Conservation (phyloP, 2,888 invertebrate species). For the Muschampia plurimacula region DNA sequence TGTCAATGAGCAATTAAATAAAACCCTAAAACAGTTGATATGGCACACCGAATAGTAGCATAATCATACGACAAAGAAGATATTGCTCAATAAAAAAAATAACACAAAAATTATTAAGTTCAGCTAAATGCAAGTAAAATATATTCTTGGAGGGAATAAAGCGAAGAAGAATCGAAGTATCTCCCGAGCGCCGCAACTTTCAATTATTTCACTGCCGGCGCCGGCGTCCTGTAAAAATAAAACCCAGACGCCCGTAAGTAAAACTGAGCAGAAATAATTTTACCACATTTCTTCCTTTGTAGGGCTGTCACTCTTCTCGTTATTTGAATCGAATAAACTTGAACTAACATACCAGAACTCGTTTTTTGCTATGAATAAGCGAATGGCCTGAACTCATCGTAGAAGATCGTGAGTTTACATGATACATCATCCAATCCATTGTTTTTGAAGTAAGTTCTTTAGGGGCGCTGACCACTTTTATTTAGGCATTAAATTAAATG, state of each 20-base stretch:
- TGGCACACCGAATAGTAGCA: too few species aligned
- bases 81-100: neutral
- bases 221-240: constrained; percentile 32
- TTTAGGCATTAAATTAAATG: too few species aligned
- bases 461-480: too few species aligned
- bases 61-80: too few species aligned
- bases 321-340: neutral
- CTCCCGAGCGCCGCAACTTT: constrained; percentile 31
- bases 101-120: neutral
- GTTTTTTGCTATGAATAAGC: neutral
- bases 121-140: neutral
- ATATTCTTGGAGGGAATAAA: constrained; percentile 15
- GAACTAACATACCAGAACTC: neutral
- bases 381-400: neutral
- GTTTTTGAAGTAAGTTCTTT: too few species aligned
- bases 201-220: constrained; percentile 31
- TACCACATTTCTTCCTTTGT: constrained; percentile 45
- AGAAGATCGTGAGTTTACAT: too few species aligned
- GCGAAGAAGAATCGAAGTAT: constrained; percentile 12
- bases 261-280: constrained; percentile 49
- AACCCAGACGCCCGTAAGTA: constrained; percentile 45
- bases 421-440: too few species aligned
- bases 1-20: too few species aligned
- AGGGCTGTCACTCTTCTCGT: constrained; percentile 34
- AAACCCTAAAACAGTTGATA: too few species aligned